Evolutionary conservation across 2,797 vertebrate genomes (phyloP).

Genomic region (Bovichtus variegatus): DNA sequence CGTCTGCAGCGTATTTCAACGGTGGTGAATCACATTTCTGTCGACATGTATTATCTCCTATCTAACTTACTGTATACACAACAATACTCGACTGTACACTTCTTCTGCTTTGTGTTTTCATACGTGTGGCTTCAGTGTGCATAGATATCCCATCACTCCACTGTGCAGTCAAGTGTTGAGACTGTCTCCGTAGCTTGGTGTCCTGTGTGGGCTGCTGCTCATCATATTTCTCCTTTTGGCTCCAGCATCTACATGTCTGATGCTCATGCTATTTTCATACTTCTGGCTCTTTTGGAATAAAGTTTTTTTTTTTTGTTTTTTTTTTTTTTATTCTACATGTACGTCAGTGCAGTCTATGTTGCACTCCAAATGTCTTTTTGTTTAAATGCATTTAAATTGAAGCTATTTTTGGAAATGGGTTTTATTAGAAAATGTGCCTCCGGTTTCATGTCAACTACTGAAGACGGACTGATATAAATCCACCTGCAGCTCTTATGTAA

Average conservation of each 20-base stretch:
- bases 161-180: too few species aligned
- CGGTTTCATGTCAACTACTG: too few species aligned
- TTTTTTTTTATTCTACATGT: conserved; percentile 71
- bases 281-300: conserved; percentile 77
- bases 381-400: conserved; percentile 62
- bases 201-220: too few species aligned
- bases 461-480: too few species aligned
- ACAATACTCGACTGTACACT: conserved; percentile 29
- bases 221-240: conserved; percentile 21
- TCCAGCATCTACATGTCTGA: conserved; percentile 59
- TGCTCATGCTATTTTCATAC: conserved; percentile 73
- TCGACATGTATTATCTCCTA: conserved; percentile 45
- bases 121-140: conserved; percentile 62
- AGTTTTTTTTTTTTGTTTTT: conserved; percentile 70
- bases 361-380: conserved; percentile 48
- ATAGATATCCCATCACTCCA: conserved; percentile 62
- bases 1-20: conserved; percentile 23
- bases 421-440: conserved; percentile 25
- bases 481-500: too few species aligned
- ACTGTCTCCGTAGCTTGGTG: too few species aligned
- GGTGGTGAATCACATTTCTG: conserved; percentile 34
- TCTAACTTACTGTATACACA: conserved; percentile 39
- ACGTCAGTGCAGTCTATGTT: conserved; percentile 54
- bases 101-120: conserved; percentile 68
- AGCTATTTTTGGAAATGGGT: conserved; percentile 57